Base-by-base conservation (phyloP, 2,113 vertebrate genomes). In the Anhinga rufa region DNA sequence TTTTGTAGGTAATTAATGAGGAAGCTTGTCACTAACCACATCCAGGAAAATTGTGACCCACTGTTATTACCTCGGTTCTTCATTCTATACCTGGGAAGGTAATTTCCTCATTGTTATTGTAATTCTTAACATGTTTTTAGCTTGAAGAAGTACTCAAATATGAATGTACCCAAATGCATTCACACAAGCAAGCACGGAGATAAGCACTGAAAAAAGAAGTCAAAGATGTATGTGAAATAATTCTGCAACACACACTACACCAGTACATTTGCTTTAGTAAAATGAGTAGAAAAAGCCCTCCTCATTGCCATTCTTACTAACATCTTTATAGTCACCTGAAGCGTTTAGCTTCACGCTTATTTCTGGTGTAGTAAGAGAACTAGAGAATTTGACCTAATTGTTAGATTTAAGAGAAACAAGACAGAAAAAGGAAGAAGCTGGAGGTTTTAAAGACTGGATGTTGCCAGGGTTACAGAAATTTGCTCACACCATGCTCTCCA, bases 381-480 rank as follows among this genome's bases (percentile, higher is more conserved):
- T 34, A 55, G 55, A 81, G 48, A 66, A 80, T 74, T 88, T 77
- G 61, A 75, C n/a, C 29, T 28, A 48, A 40, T n/a, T 69, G 44
- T 13, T 84, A 78, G 24, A 36, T 61, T 75, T 52, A 68, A 90
- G 55, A 72, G 24, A 71, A 85, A 70, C 13, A 74, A 90, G 70
- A 61, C 32, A 80, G 38, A 70, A 38, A 90, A 88, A 90, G 51
- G 51, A 86, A 77, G 60, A 90, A 74, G n/a, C 34, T 36, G 60
- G 65, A 68, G 20, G 52, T 81, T 80, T 90, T 66, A 36, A 83
- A 74, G 42, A 32, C 58, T 90, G 19, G n/a, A 42, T 72, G 79
- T 95, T 94, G 51, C 64, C 82, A 77, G 51, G 77, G 85, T 95
- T 96, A 90, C 51, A 32, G 21, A 71, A 79, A 72, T 94, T 90